These are phyloP conservation scores for Cephus spinipes DNA, from an alignment of 2,888 invertebrate genomes.

Conservation along the genomic window DNA sequence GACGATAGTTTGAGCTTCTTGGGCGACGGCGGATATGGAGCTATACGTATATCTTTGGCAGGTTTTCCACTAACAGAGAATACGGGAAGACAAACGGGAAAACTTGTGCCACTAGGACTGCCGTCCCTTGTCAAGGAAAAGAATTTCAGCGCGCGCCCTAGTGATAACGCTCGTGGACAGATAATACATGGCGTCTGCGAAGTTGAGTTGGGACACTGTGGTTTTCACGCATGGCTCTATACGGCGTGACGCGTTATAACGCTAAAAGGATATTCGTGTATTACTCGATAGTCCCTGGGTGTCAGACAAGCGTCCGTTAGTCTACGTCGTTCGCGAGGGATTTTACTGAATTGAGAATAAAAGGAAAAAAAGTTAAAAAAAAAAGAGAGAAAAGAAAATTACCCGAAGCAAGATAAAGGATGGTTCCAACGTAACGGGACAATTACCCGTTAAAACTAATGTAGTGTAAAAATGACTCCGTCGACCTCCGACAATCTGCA, in stretches of 20 bases:
- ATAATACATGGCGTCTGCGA: not conserved
- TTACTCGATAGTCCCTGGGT: slow-evolving; percentile 38
- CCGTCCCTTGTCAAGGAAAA: not conserved
- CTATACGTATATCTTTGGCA: not conserved
- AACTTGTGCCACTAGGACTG: not conserved
- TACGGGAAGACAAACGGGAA: not conserved
- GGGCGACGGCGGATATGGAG: not conserved
- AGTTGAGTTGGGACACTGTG: not conserved
- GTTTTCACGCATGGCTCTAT: not conserved
- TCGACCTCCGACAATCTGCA: not conserved
- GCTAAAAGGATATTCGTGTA: slow-evolving; percentile 55
- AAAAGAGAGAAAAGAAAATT: not conserved
- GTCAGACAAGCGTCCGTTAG: slow-evolving; percentile 27
- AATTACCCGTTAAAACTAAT: slow-evolving; percentile 28
- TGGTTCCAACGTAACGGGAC: not conserved
- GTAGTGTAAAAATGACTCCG: slow-evolving; percentile 35
- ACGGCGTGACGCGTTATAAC: slow-evolving; percentile 27
- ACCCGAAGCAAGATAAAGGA: not conserved
- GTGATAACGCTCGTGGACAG: not conserved
- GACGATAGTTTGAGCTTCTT: not conserved
- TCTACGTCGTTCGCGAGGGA: not conserved
- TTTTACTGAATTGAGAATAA: not conserved
- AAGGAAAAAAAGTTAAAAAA: not conserved
- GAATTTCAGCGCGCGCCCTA: not conserved
- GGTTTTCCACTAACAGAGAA: not conserved